phyloP scores from a whole-genome alignment of 2,113 vertebrate genomes.

The Hyperopisus bebe region DNA sequence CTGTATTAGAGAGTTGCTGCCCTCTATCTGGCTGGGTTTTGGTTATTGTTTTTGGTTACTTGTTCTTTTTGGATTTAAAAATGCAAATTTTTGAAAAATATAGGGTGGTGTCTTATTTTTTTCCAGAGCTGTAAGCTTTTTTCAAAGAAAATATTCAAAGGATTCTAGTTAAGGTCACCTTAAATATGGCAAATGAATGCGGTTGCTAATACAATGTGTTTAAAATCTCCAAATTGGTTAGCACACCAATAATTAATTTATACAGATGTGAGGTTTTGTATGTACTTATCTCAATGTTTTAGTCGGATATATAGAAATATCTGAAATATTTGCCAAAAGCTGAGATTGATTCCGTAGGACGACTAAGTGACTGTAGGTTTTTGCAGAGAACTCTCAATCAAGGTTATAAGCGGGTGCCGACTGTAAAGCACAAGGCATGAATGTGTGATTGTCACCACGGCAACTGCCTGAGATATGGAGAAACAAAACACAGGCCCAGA shows the following conservation, averaged over 20 bases:
- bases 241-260: not conserved
- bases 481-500: conserved; percentile 3
- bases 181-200: not conserved
- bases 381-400: not conserved
- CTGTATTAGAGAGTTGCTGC: not conserved
- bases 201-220: not conserved
- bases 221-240: not conserved
- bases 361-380: not conserved
- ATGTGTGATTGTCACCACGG: not conserved
- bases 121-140: not conserved
- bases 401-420: not conserved
- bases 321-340: not conserved
- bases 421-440: not conserved
- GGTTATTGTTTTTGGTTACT: not conserved
- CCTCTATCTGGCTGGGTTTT: not conserved
- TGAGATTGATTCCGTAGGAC: not conserved
- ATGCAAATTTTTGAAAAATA: not conserved
- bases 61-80: not conserved
- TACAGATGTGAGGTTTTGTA: not conserved
- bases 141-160: not conserved
- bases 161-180: not conserved
- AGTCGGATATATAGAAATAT: not conserved
- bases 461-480: not conserved
- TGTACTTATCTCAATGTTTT: not conserved
- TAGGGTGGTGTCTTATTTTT: not conserved